A percentile compares a stretch with the other conserved stretches of the same genome.
These are phyloP conservation scores for Leptopilina clavipes DNA, from an alignment of 1,140 invertebrate genomes.

Conservation along the genomic window DNA sequence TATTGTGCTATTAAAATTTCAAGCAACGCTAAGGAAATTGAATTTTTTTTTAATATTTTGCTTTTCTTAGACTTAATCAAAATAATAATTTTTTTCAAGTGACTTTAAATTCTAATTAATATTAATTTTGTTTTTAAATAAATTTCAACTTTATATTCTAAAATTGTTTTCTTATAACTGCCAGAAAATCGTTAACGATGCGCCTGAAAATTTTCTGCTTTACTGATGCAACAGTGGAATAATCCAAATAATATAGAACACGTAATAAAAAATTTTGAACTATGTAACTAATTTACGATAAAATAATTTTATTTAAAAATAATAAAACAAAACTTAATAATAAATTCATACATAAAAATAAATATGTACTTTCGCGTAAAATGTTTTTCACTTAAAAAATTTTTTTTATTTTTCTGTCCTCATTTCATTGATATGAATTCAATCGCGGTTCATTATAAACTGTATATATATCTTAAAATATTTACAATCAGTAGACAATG, in stretches of 20 bases:
- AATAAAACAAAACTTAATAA: neutral
- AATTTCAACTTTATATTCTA: neutral
- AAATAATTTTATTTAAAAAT: neutral
- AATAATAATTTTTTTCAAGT: neutral
- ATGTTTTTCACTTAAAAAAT: neutral
- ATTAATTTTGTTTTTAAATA: too few species aligned
- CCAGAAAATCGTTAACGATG: neutral
- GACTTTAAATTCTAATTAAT: neutral
- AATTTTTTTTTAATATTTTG: neutral
- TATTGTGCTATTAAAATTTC: slow-evolving; percentile 38
- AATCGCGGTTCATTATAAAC: neutral
- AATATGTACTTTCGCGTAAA: slow-evolving; percentile 1
- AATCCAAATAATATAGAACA: slow-evolving; percentile 11
- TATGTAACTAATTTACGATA: neutral
- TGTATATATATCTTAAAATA: neutral
- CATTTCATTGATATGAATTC: neutral
- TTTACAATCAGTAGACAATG: neutral
- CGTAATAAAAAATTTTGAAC: neutral
- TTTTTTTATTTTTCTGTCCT: slow-evolving; percentile 2
- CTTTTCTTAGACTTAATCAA: neutral
- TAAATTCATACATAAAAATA: slow-evolving; percentile 13
- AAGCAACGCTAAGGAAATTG: neutral
- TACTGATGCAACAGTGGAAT: slow-evolving; percentile 25
- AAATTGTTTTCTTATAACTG: neutral
- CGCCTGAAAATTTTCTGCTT: neutral